Base-by-base conservation (phyloP, 2,888 invertebrate genomes). In the Dryomyza anilis region DNA sequence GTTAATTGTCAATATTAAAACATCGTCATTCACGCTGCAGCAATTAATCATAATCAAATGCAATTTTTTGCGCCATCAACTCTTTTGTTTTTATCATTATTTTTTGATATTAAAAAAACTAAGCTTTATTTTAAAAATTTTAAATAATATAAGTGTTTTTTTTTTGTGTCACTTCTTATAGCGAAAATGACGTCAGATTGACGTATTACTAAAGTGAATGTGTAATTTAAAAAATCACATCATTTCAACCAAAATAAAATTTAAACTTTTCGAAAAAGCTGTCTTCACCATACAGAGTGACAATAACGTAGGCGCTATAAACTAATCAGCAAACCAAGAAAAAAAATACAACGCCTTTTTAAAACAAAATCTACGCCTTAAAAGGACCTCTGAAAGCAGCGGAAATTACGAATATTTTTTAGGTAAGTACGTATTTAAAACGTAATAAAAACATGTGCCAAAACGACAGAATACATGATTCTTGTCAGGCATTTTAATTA, bases 401-500 rank as follows among this genome's bases (percentile, higher is more conserved):
- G 5, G 27, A 4, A 19, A n/a, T n/a, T 50, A 25, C 25, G 23
- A 25, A 50, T 27, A 23, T 2, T 27, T 25, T 25, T 50, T 50
- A 25, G 7, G 50, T 50, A 50, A 50, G 50, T n/a, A n/a, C n/a
- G n/a, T 50, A 21, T 50, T 50, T 27, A 46, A 46, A 48, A 6
- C 19, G 23, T 25, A 48, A 25, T 23, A 48, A 48, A 12, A 46
- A 25, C 48, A 48, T 23, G 8, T 23, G 16, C 33, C 1, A 39
- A n/a, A 14, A 39, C 5, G 14, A 12, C 39, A 2, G n/a, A n/a
- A n/a, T n/a, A n/a, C n/a, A n/a, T n/a, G n/a, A n/a, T n/a, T n/a
- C n/a, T n/a, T n/a, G n/a, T n/a, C n/a, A n/a, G n/a, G n/a, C n/a
- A n/a, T n/a, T n/a, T n/a, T n/a, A n/a, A n/a, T n/a, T n/a, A n/a